Conservation (phyloP, 2,113 vertebrate species). For the Epinephelus cyanopodus region DNA sequence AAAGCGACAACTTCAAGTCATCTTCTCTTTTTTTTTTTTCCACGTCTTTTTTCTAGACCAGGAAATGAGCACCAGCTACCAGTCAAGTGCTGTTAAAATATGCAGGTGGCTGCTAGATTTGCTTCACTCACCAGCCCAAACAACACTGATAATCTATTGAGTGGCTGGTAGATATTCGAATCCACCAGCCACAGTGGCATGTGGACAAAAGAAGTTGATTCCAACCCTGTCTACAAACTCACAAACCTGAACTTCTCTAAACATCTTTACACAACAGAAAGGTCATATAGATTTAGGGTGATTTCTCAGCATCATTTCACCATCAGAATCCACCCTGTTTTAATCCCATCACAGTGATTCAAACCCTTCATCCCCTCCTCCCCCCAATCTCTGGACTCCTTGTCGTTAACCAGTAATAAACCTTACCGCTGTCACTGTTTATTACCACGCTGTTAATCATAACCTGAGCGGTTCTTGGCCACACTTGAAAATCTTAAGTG, state of each 20-base stretch:
- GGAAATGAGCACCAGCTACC: too few relatives aligned
- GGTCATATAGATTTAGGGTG: not conserved
- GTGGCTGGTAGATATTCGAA: too few relatives aligned
- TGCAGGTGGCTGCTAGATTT: too few relatives aligned
- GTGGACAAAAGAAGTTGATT: too few relatives aligned
- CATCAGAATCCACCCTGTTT: constrained; percentile 1
- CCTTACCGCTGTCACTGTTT: constrained; percentile 43
- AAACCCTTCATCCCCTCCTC: not conserved
- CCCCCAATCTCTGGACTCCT: constrained; percentile 16
- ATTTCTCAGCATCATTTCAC: not conserved
- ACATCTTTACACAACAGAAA: not conserved
- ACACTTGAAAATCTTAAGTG: constrained; percentile 27
- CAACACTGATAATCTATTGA: too few relatives aligned
- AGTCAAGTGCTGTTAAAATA: too few relatives aligned
- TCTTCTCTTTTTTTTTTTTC: not conserved
- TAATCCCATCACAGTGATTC: constrained; percentile 8
- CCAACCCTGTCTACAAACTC: not conserved
- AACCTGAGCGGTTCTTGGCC: constrained; percentile 19
- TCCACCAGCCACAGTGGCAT: too few relatives aligned
- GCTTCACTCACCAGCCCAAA: too few relatives aligned
- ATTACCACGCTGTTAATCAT: constrained; percentile 45
- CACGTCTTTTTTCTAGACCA: too few relatives aligned
- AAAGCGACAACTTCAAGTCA: not conserved
- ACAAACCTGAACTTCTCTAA: not conserved
- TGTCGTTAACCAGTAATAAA: constrained; percentile 42